Conservation (phyloP, 2,888 invertebrate species). For the Microplitis manilae region DNA sequence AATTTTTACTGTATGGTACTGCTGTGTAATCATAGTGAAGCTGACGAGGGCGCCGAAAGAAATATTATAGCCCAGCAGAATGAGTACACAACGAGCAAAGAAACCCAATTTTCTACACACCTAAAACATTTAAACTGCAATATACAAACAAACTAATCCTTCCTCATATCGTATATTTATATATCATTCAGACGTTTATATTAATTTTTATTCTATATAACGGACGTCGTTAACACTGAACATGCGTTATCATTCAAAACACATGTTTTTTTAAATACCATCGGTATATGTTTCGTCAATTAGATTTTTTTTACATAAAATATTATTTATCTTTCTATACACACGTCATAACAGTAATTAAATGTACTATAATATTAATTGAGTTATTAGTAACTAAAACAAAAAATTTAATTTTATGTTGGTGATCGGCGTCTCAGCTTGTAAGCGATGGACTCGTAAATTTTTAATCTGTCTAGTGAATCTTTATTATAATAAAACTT, state of each 20-base stretch:
- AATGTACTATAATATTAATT: no score
- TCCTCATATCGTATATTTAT: constrained; percentile 20
- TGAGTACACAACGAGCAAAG: constrained; percentile 6
- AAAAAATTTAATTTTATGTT: no score
- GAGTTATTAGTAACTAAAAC: no score
- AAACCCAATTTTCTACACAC: constrained; percentile 20
- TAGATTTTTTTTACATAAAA: background rate
- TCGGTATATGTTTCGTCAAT: background rate
- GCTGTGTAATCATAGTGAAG: no score
- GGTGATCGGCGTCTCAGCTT: no score
- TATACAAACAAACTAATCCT: constrained; percentile 38
- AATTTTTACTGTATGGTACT: constrained; percentile 50
- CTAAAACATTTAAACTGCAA: constrained; percentile 29
- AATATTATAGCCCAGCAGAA: constrained; percentile 45
- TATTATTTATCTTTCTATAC: no score
- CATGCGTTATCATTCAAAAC: constrained; percentile 37
- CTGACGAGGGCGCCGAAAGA: constrained; percentile 51
- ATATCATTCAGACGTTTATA: constrained; percentile 37
- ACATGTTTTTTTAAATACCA: background rate
- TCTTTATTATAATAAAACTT: background rate
- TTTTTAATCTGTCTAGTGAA: background rate
- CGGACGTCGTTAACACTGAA: constrained; percentile 38
- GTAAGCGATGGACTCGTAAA: no score
- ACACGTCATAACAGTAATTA: no score
- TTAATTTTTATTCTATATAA: constrained; percentile 19